These are phyloP conservation scores for Setophaga petechia DNA, from an alignment of 2,113 vertebrate genomes.

Conservation along the genomic window DNA sequence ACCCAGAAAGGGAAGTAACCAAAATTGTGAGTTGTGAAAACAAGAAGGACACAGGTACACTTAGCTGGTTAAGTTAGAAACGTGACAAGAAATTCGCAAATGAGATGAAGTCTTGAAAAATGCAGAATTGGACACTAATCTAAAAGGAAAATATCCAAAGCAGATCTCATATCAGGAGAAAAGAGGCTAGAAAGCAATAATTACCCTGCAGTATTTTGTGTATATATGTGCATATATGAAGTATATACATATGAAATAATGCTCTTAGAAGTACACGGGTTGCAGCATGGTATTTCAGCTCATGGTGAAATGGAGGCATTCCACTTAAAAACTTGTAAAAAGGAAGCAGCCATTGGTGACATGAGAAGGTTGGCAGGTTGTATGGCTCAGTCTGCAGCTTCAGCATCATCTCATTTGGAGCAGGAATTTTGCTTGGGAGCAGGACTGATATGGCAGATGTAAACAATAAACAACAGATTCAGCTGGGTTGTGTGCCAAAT, in stretches of 20 bases:
- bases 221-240: too few relatives aligned
- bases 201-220: not conserved
- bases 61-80: not conserved
- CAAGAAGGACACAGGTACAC: not conserved
- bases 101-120: not conserved
- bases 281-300: not conserved
- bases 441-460: too few relatives aligned
- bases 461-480: not conserved
- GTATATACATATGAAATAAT: not conserved
- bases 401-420: not conserved
- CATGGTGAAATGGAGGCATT: not conserved
- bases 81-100: not conserved
- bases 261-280: not conserved
- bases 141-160: not conserved
- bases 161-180: not conserved
- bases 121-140: not conserved
- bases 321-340: not conserved
- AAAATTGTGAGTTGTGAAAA: not conserved
- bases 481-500: not conserved
- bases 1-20: not conserved
- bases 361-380: not conserved
- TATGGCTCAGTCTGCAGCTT: not conserved
- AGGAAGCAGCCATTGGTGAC: not conserved
- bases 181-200: not conserved
- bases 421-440: not conserved